phyloP scores from a whole-genome alignment of 2,888 invertebrate species.

The Blastobasis lacticolella region DNA sequence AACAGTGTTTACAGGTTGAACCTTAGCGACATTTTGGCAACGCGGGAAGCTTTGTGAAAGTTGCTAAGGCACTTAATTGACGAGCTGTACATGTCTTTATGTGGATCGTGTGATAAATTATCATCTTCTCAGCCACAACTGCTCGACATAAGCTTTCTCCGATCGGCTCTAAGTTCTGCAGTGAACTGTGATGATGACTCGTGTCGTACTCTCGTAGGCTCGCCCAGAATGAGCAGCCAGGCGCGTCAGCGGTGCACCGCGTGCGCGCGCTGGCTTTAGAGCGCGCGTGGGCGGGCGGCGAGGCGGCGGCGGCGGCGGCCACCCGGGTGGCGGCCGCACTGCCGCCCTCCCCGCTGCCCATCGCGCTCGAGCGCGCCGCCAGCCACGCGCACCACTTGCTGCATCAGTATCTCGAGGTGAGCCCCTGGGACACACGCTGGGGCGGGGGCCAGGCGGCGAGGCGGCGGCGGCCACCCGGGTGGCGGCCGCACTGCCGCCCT shows the following conservation, averaged over 20 bases:
- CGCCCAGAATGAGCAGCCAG: slow-evolving; percentile 37
- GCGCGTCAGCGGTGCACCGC: slow-evolving; percentile 36
- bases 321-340: slow-evolving; percentile 59
- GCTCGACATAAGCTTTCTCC: no score
- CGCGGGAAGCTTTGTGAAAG: no score
- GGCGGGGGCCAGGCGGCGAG: slow-evolving; percentile 65
- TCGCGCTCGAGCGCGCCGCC: slow-evolving; percentile 58
- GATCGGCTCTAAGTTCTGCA: no score
- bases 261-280: slow-evolving; percentile 59
- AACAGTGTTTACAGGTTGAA: no score
- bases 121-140: no score
- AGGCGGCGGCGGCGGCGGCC: slow-evolving; percentile 54
- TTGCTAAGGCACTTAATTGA: no score
- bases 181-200: no score
- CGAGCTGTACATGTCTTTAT: no score
- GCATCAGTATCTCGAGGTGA: slow-evolving; percentile 61
- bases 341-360: slow-evolving; percentile 59
- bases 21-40: no score
- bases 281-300: slow-evolving; percentile 65
- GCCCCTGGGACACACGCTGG: slow-evolving; percentile 38
- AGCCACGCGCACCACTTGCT: slow-evolving; percentile 59
- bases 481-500: slow-evolving; percentile 59
- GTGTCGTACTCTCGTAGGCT: slow-evolving; percentile 17
- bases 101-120: no score
- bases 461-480: slow-evolving; percentile 57